phyloP scores from a whole-genome alignment of 2,888 invertebrate genomes.

The Lamellibrachia satsuma region DNA sequence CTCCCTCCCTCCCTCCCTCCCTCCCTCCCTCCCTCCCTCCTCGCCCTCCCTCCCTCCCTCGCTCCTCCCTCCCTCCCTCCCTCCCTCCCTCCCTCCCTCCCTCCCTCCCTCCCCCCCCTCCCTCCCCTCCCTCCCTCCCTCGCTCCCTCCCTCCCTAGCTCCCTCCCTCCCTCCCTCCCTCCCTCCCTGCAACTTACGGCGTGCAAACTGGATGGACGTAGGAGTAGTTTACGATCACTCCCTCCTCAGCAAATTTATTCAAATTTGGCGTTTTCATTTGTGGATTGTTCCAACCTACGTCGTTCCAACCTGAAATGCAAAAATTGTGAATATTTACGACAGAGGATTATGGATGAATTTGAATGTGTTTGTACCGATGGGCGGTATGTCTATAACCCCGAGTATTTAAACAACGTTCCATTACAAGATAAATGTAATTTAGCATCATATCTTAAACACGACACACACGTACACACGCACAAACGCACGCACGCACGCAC shows the following conservation, averaged over 20 bases:
- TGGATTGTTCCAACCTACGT: constrained; percentile 42
- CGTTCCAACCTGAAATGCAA: constrained; percentile 39
- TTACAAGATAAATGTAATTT: too few species aligned
- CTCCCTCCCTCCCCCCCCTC: too few species aligned
- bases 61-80: too few species aligned
- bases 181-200: constrained; percentile 34
- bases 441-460: not conserved
- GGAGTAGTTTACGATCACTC: constrained; percentile 33
- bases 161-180: not conserved
- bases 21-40: too few species aligned
- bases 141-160: not conserved
- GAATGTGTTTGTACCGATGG: not conserved
- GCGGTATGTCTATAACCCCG: not conserved
- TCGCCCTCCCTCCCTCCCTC: fast-evolving
- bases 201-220: constrained; percentile 38
- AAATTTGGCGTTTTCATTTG: not conserved
- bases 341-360: not conserved
- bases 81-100: too few species aligned
- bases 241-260: not conserved
- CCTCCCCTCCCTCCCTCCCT: not conserved
- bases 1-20: too few species aligned
- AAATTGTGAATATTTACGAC: too few species aligned
- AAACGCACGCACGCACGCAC: not conserved
- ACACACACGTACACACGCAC: not conserved
- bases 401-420: not conserved